Percentiles rank a stretch among this genome's conserved stretches.
Conservation (phyloP, 2,797 vertebrate genomes). For the Okamejei kenojei region DNA sequence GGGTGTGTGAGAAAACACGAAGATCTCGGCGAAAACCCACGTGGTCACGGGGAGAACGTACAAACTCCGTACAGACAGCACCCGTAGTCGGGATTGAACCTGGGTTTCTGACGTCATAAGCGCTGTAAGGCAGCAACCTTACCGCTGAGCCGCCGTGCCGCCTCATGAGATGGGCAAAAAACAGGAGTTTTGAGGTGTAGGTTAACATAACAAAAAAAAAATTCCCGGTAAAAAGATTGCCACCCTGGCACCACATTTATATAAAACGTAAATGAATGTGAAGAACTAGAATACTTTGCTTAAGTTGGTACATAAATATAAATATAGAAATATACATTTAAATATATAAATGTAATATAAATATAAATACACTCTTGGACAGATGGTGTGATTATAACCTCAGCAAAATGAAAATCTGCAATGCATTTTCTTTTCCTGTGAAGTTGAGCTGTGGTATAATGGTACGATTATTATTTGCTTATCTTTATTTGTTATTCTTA, state of each 20-base stretch:
- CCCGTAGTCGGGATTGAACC: too few relatives aligned
- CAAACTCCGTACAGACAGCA: too few relatives aligned
- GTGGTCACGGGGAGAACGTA: too few relatives aligned
- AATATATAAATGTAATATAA: not conserved
- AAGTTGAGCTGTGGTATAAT: not conserved
- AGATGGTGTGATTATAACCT: conserved; percentile 22
- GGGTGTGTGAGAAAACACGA: too few relatives aligned
- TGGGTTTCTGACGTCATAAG: too few relatives aligned
- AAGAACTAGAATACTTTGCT: not conserved
- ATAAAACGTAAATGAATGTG: not conserved
- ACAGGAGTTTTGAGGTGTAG: not conserved
- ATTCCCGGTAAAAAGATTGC: not conserved
- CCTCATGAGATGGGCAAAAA: not conserved
- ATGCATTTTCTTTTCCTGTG: not conserved
- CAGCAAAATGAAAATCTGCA: not conserved
- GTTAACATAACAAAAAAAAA: not conserved
- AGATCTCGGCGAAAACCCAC: too few relatives aligned
- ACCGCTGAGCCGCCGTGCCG: too few relatives aligned
- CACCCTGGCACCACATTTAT: not conserved
- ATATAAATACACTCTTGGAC: not conserved
- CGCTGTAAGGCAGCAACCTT: too few relatives aligned
- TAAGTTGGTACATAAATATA: not conserved
- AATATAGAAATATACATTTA: not conserved
- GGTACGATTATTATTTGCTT: not conserved
- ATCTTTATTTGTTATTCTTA: not conserved